These are phyloP conservation scores for Corella eumyota DNA, from an alignment of 23 tunicate genomes.

Conservation along the genomic window DNA sequence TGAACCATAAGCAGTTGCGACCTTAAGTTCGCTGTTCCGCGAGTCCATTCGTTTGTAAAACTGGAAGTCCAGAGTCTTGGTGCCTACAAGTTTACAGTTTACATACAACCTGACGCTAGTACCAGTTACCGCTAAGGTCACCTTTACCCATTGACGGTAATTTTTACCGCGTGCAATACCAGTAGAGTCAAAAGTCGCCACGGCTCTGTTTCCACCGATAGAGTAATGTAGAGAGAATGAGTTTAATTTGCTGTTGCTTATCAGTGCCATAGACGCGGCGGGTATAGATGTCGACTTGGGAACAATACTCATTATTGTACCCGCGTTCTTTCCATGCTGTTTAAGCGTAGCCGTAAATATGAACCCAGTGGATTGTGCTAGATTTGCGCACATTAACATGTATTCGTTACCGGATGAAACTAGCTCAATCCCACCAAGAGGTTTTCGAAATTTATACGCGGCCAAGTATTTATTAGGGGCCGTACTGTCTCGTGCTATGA, in stretches of 20 bases:
- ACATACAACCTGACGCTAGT: constrained; percentile 20
- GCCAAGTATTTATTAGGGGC: constrained; percentile 30
- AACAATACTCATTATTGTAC: constrained; percentile 27
- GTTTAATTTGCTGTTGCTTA: constrained; percentile 15
- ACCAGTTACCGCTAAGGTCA: constrained; percentile 24
- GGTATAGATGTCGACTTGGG: background rate
- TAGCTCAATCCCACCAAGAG: constrained; percentile 6
- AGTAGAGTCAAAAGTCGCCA: constrained; percentile 4
- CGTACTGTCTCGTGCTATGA: constrained; percentile 8
- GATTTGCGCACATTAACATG: constrained; percentile 15
- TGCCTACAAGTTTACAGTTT: constrained; percentile 23
- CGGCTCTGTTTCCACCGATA: background rate
- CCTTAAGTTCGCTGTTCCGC: constrained; percentile 8
- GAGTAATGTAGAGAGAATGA: constrained; percentile 17
- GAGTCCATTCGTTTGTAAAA: constrained; percentile 36
- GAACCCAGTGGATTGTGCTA: constrained; percentile 13
- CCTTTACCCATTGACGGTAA: constrained; percentile 10
- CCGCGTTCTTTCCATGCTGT: constrained; percentile 27
- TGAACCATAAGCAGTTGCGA: constrained; percentile 15
- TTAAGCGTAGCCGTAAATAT: constrained; percentile 27
- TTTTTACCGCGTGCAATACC: background rate
- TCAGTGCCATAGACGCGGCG: constrained; percentile 16
- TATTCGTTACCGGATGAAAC: constrained; percentile 14
- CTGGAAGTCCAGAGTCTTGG: background rate
- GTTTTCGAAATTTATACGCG: constrained; percentile 29